Evolutionary conservation across 2,113 vertebrate species (phyloP), one percentile per base, ranked within the genome.

Genomic region (Erythrolamprus reginae): DNA sequence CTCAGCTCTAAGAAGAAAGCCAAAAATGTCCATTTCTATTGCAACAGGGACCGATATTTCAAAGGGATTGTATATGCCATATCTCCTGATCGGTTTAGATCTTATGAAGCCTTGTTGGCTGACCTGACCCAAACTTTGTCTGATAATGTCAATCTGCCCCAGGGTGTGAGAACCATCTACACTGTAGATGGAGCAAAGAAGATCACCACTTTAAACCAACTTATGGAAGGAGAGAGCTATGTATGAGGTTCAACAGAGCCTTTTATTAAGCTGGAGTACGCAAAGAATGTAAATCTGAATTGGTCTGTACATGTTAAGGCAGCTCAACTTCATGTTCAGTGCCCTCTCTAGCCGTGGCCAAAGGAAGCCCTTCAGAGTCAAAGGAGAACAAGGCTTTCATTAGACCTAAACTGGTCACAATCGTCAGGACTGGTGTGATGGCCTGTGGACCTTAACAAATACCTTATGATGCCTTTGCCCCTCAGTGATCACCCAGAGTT

Each of bases 41-140:
- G 99, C 52, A 99, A 99, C 0, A 99, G 99, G 93, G 99, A 99
- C 96, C 98, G 98, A 10, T 99, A 99, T 96, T 99, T 99, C 96
- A 99, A 99, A 95, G 99, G 99, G 89, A 99, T 99, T 95, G 98
- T 99, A 51, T 99, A 99, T 45, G 99, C 99, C 94, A 98, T 99
- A 94, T 99, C 99, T 91, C 98, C 98, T 53, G 99, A 99, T 93
- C 97, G 99, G 0, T 99, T 99, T 94, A 95, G 99, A 70, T 99
- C 98, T 53, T 97, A 99, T 12, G 99, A 99, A 82, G 99, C 99
- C 51, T 98, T 99, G 90, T 97, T 99, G 93, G 99, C 98, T 90
- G 99, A 99, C 96, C 97, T 99, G 95, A 99, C 99, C 94, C 97
- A 99, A 91, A 97, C 97, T 95, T 97, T 99, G 83, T 99, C 98